phyloP scores from a whole-genome alignment of 2,888 invertebrate genomes.

The Drosophila tanythrix region DNA sequence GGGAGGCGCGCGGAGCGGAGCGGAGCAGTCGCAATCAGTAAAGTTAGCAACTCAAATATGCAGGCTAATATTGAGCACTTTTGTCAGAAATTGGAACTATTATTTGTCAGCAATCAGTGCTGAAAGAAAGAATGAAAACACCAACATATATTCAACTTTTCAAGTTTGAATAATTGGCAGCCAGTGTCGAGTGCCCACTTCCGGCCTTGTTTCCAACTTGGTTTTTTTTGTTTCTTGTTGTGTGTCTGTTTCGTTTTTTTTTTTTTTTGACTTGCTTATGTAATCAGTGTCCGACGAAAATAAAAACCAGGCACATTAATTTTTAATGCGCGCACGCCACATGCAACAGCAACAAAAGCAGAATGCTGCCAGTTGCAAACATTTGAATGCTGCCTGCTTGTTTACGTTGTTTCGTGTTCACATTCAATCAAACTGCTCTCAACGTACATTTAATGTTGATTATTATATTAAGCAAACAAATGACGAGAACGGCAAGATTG shows the following conservation, averaged over 20 bases:
- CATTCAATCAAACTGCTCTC: slow-evolving; percentile 6
- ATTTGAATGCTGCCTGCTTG: slow-evolving; percentile 34
- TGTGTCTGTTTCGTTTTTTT: not conserved
- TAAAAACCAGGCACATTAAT: slow-evolving; percentile 36
- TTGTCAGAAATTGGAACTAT: slow-evolving; percentile 50
- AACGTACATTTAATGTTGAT: slow-evolving; percentile 53
- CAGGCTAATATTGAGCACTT: slow-evolving; percentile 68
- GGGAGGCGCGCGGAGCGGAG: not conserved
- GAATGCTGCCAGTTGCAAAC: slow-evolving; percentile 10
- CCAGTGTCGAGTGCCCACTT: slow-evolving; percentile 20
- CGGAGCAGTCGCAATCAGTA: slow-evolving; percentile 30
- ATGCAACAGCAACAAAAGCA: slow-evolving; percentile 13
- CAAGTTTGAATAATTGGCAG: slow-evolving; percentile 52
- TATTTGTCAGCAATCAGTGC: slow-evolving; percentile 58
- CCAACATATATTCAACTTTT: slow-evolving; percentile 19
- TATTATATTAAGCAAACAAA: slow-evolving; percentile 50
- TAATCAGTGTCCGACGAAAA: slow-evolving; percentile 27
- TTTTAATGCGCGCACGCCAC: slow-evolving; percentile 51
- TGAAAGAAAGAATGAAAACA: not conserved
- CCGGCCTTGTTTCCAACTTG: slow-evolving; percentile 22
- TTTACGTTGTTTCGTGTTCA: not conserved
- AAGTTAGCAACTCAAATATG: slow-evolving; percentile 67
- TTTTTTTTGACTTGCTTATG: slow-evolving; percentile 3
- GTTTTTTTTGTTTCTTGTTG: not conserved
- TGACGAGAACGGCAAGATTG: not conserved